Conservation (phyloP, 2,888 invertebrate genomes). For the Amblyjoppa proteus region DNA sequence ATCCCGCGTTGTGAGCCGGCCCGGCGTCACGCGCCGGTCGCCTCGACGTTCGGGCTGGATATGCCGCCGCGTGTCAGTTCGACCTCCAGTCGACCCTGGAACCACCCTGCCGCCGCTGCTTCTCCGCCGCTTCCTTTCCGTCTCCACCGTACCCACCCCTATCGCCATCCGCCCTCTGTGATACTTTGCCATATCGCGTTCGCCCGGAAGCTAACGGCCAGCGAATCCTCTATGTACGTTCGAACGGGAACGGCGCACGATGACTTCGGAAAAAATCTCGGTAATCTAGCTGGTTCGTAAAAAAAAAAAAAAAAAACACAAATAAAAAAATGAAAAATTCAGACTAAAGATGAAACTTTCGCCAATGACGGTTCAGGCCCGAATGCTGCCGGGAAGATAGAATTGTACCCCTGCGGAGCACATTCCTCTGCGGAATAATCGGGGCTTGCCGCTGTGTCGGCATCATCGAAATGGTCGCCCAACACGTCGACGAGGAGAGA, state of each 20-base stretch:
- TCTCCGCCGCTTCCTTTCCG: background rate
- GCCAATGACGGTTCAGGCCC: too few relatives aligned
- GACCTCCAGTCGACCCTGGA: slow-evolving; percentile 54
- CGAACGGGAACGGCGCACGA: background rate
- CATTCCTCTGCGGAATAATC: too few relatives aligned
- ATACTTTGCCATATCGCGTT: slow-evolving; percentile 40
- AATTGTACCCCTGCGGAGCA: too few relatives aligned
- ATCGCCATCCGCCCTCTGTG: slow-evolving; percentile 5
- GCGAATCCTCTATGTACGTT: slow-evolving; percentile 5
- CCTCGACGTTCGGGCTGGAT: slow-evolving; percentile 36
- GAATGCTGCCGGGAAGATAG: too few relatives aligned
- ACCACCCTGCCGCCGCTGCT: slow-evolving; percentile 36
- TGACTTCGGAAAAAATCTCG: background rate
- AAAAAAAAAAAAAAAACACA: too few relatives aligned
- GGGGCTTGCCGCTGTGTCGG: too few relatives aligned
- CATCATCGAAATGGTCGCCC: too few relatives aligned
- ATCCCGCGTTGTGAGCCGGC: slow-evolving; percentile 64
- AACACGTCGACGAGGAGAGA: background rate
- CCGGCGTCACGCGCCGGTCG: slow-evolving; percentile 50
- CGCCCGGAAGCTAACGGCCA: slow-evolving; percentile 37
- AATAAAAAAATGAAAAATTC: too few relatives aligned
- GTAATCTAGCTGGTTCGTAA: too few relatives aligned
- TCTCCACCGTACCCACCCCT: slow-evolving; percentile 9
- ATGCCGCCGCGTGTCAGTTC: slow-evolving; percentile 44
- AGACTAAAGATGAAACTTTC: too few relatives aligned